A percentile compares a stretch with the other conserved stretches of the same genome.
Evolutionary conservation across 2,113 vertebrate genomes (phyloP).

Genomic region (Trinectes maculatus): DNA sequence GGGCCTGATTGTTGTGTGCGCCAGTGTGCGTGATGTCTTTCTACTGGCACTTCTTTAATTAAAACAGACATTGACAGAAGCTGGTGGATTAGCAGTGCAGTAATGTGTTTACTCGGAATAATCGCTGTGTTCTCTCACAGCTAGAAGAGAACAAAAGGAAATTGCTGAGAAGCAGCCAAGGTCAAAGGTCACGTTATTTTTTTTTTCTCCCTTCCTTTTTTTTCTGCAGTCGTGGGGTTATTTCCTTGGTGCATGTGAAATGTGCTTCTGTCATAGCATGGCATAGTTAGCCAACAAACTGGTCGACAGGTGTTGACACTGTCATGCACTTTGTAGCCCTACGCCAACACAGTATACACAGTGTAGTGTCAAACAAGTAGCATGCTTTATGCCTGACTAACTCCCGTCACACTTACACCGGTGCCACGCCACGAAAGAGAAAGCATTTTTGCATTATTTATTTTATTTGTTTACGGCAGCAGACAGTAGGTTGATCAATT

Average conservation of each 20-base stretch:
- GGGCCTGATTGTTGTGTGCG: constrained; percentile 85
- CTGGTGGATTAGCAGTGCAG: constrained; percentile 91
- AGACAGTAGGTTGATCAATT: neutral
- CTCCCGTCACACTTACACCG: constrained; percentile 37
- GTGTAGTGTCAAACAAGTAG: constrained; percentile 40
- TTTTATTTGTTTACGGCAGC: constrained; percentile 19
- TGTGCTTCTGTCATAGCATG: constrained; percentile 74
- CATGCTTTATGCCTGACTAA: constrained; percentile 50
- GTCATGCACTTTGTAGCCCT: constrained; percentile 83
- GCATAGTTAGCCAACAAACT: constrained; percentile 81
- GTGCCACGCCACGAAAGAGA: constrained; percentile 18
- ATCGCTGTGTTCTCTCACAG: constrained; percentile 87
- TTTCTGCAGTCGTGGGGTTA: neutral
- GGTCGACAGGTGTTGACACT: constrained; percentile 87
- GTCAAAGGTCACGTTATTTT: constrained; percentile 87
- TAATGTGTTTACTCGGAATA: constrained; percentile 95
- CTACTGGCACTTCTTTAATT: constrained; percentile 92
- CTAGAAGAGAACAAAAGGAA: constrained; percentile 90
- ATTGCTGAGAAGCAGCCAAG: constrained; percentile 85
- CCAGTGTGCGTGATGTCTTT: constrained; percentile 85
- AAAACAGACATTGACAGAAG: constrained; percentile 96
- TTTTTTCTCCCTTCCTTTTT: constrained; percentile 7
- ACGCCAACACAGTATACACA: constrained; percentile 66
- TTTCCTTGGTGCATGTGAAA: constrained; percentile 78
- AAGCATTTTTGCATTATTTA: constrained; percentile 22